phyloP scores from a whole-genome alignment of 1,140 invertebrate species.

The Globodera ellingtonae region DNA sequence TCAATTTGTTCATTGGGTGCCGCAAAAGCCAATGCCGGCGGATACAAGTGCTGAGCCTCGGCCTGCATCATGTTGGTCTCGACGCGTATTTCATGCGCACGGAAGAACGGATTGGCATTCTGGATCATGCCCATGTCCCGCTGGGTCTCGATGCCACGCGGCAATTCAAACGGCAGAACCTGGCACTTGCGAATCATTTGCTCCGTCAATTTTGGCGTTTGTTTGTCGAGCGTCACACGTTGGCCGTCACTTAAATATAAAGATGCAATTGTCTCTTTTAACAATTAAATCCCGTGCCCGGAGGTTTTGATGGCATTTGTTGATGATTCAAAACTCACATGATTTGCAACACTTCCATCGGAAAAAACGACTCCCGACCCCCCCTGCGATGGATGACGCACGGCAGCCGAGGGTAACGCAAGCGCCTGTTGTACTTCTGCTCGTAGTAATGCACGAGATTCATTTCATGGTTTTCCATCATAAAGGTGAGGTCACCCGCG shows the following conservation, averaged over 20 bases:
- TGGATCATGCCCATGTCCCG: slow-evolving; percentile 23
- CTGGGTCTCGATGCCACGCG: slow-evolving; percentile 22
- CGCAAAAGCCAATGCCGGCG: slow-evolving; percentile 29
- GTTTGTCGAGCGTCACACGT: slow-evolving; percentile 39
- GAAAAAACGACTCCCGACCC: slow-evolving; percentile 24
- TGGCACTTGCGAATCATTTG: slow-evolving; percentile 41
- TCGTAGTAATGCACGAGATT: slow-evolving; percentile 28
- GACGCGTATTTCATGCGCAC: slow-evolving; percentile 32
- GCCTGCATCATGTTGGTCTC: slow-evolving; percentile 26
- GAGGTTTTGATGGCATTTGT: neutral
- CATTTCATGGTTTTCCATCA: slow-evolving; percentile 9
- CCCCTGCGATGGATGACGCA: slow-evolving; percentile 29
- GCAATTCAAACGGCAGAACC: slow-evolving; percentile 25
- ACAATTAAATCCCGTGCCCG: neutral
- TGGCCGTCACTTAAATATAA: slow-evolving; percentile 20
- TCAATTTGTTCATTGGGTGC: slow-evolving; percentile 24
- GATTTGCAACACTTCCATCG: slow-evolving; percentile 35
- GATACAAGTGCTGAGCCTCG: slow-evolving; percentile 21
- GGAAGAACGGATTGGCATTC: slow-evolving; percentile 31
- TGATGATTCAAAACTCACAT: slow-evolving; percentile 11
- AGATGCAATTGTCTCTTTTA: neutral
- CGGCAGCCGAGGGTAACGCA: slow-evolving; percentile 21
- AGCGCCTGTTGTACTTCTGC: neutral
- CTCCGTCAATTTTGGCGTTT: slow-evolving; percentile 37
- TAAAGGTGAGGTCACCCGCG: slow-evolving; percentile 22